Evolutionary conservation across 2,113 vertebrate genomes (phyloP).

Genomic region (Halcyon malimbica): DNA sequence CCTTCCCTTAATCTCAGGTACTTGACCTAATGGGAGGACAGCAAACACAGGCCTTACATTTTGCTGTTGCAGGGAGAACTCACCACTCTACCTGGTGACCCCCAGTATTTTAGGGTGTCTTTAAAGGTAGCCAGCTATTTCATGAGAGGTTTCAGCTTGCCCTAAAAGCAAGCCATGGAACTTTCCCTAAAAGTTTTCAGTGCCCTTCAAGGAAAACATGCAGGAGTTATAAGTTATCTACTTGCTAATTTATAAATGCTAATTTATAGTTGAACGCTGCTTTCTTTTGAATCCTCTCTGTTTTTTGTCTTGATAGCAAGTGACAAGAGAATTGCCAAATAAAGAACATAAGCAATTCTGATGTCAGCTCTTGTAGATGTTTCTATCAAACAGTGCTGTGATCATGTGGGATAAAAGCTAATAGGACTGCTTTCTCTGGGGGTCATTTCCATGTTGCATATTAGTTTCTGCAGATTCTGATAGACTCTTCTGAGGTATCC

Average conservation of each 20-base stretch:
- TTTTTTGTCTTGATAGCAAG: neutral
- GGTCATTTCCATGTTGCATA: neutral
- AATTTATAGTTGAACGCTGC: neutral
- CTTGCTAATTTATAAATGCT: neutral
- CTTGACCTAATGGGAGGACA: neutral
- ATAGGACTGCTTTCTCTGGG: neutral
- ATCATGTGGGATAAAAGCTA: conserved; percentile 13
- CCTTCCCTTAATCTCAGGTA: neutral
- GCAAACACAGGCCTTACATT: neutral
- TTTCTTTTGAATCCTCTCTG: neutral
- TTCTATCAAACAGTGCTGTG: neutral
- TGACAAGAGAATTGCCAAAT: neutral
- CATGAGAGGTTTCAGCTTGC: neutral
- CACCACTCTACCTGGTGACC: neutral
- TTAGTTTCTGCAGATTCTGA: neutral
- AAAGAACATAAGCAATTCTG: neutral
- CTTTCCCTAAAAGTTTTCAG: neutral
- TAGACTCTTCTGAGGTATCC: neutral
- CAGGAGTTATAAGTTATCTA: neutral
- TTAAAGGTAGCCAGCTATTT: neutral
- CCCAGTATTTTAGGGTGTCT: neutral
- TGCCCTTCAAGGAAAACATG: neutral
- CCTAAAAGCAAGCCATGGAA: neutral
- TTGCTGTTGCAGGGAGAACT: neutral
- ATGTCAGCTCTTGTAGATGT: neutral